Base-by-base conservation (phyloP, 2,888 invertebrate species). In the Platypus cylindrus region DNA sequence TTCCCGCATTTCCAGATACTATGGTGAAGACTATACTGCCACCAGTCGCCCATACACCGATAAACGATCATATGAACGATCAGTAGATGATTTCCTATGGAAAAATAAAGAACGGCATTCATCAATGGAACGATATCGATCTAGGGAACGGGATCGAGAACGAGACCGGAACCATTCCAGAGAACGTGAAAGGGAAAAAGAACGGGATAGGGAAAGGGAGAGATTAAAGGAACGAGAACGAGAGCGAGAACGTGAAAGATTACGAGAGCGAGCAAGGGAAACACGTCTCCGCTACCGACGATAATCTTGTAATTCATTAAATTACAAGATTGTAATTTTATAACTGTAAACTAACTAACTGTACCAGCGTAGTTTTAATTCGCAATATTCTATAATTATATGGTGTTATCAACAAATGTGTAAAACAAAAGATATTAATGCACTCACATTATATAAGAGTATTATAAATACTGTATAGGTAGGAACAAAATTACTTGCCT, bases 1-100 rank as follows among this genome's bases (percentile, higher is more conserved):
- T 23, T 3, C n/a, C 15, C 27, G 17, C 27, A 14, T 4, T 36
- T 30, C n/a, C 23, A 71, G 85, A n/a, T 82, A 81, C 51, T 89
- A 89, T 51, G 82, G 83, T 47, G 78, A 79, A 7, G 89, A 86
- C 47, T 89, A 83, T 62, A 73, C 78, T 26, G 62, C 67, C 8
- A 62, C 65, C 30, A 63, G 67, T 31, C 58, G 67, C 34, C 30
- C 17, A n/a, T 66, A 76, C 53, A 63, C 71, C 51, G 65, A 71
- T 48, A 55, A 55, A 42, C 47, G 82, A 31, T 80, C 81, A 22
- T 91, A 90, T 61, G 91, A 91, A 58, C 75, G 87, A 32, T 83
- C 85, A 37, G 87, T 87, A 15, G 79, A 89, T 60, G 87, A 89
- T 57, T 89, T 87, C 62, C 63, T 89, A 38, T 80, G 85, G 71